These are phyloP conservation scores for Acanthacorydalis orientalis DNA, from an alignment of 2,888 invertebrate genomes.

Conservation along the genomic window DNA sequence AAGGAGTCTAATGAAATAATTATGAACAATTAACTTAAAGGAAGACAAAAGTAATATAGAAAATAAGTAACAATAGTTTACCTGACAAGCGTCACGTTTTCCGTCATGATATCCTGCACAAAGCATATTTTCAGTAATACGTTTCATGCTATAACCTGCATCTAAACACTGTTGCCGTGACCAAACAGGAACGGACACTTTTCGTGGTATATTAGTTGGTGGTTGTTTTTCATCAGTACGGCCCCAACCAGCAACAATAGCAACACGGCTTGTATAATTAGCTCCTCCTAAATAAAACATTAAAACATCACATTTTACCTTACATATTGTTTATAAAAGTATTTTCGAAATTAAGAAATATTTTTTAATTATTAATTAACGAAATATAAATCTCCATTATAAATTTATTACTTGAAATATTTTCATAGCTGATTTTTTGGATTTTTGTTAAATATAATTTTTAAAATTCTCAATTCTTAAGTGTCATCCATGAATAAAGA, in stretches of 20 bases:
- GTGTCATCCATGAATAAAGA: too few relatives aligned
- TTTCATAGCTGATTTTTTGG: too few relatives aligned
- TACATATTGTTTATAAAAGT: too few relatives aligned
- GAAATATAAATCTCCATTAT: too few relatives aligned
- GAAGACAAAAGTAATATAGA: too few relatives aligned
- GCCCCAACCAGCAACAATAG: constrained; percentile 62
- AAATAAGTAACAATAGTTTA: too few relatives aligned
- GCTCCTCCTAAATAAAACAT: constrained; percentile 19
- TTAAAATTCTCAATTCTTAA: too few relatives aligned
- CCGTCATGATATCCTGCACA: constrained; percentile 62
- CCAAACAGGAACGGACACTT: constrained; percentile 58
- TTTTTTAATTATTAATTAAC: too few relatives aligned
- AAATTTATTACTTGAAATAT: too few relatives aligned
- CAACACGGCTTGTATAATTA: constrained; percentile 40
- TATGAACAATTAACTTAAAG: neutral
- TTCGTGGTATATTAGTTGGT: constrained; percentile 46
- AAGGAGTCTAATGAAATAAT: neutral
- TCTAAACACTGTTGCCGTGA: constrained; percentile 48
- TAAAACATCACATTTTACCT: too few relatives aligned
- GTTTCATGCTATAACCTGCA: constrained; percentile 49
- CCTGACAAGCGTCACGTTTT: constrained; percentile 50
- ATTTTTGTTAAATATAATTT: too few relatives aligned
- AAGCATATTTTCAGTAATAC: constrained; percentile 60
- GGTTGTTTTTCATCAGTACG: constrained; percentile 47
- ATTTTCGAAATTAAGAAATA: too few relatives aligned